phyloP scores from a whole-genome alignment of 2,888 invertebrate genomes.

The Pyrocoelia pectoralis region DNA sequence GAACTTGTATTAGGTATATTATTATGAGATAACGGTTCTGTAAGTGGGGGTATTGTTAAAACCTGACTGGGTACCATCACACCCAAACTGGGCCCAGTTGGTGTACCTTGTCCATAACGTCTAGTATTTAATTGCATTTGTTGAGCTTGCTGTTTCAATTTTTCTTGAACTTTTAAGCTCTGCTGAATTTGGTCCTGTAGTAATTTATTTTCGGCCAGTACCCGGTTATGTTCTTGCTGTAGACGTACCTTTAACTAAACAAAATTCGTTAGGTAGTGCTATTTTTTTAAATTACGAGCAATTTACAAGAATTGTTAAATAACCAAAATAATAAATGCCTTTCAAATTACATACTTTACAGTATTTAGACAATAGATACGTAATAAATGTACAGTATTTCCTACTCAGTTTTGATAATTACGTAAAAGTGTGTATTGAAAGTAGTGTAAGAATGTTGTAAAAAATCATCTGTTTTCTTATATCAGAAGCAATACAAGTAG shows the following conservation, averaged over 20 bases:
- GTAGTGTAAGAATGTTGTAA: no score
- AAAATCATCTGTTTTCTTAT: no score
- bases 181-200: constrained; percentile 57
- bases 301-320: neutral
- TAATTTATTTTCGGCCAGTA: constrained; percentile 55
- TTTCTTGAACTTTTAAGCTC: constrained; percentile 56
- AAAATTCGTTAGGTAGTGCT: neutral
- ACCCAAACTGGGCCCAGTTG: neutral
- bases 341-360: no score
- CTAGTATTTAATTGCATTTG: constrained; percentile 41
- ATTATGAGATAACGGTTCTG: constrained; percentile 11
- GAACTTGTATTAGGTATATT: neutral
- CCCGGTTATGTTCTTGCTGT: constrained; percentile 55
- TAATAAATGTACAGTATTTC: no score
- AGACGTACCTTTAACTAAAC: constrained; percentile 56
- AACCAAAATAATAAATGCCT: no score
- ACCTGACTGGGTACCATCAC: constrained; percentile 24
- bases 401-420: no score
- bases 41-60: constrained; percentile 33
- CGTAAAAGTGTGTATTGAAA: no score
- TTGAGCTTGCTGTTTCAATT: constrained; percentile 54
- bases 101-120: neutral
- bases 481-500: no score
- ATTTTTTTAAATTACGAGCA: neutral
- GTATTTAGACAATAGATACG: no score